Evolutionary conservation across 2,888 invertebrate species (phyloP).

Genomic region (Drosophila algonquin): DNA sequence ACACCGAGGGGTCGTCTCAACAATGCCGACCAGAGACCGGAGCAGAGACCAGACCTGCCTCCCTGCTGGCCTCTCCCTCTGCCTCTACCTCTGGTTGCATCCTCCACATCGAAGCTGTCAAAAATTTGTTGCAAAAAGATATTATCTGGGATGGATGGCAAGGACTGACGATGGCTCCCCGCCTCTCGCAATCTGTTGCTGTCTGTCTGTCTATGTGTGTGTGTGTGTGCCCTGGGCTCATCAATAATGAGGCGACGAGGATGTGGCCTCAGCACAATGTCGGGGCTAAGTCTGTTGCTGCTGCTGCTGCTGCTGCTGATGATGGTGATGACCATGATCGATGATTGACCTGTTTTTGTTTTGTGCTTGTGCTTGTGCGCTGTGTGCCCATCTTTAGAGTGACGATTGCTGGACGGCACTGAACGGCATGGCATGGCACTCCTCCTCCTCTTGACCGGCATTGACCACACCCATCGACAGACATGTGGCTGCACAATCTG

Average conservation of each 20-base stretch:
- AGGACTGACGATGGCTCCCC: slow-evolving; percentile 34
- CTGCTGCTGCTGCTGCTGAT: slow-evolving; percentile 30
- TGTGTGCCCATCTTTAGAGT: slow-evolving; percentile 63
- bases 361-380: slow-evolving; percentile 4
- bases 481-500: slow-evolving; percentile 59
- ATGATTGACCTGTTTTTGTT: slow-evolving; percentile 81
- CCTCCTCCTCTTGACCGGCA: no score
- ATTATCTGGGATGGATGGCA: slow-evolving; percentile 73
- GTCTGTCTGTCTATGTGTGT: slow-evolving; percentile 1
- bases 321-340: slow-evolving; percentile 81
- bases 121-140: slow-evolving; percentile 82
- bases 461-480: slow-evolving; percentile 74
- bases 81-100: not conserved
- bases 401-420: slow-evolving; percentile 58
- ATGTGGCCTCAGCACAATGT: slow-evolving; percentile 38
- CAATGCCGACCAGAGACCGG: slow-evolving; percentile 26
- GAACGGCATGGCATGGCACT: not conserved
- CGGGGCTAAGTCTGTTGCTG: not conserved
- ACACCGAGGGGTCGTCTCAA: slow-evolving; percentile 46
- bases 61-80: no score
- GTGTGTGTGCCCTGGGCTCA: slow-evolving; percentile 48
- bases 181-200: slow-evolving; percentile 8
- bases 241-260: slow-evolving; percentile 65
- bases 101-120: slow-evolving; percentile 78
- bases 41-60: not conserved